Percentiles rank a stretch among this genome's conserved stretches.
phyloP scores from a whole-genome alignment of 2,888 invertebrate genomes.

The Siphlonurus alternatus region DNA sequence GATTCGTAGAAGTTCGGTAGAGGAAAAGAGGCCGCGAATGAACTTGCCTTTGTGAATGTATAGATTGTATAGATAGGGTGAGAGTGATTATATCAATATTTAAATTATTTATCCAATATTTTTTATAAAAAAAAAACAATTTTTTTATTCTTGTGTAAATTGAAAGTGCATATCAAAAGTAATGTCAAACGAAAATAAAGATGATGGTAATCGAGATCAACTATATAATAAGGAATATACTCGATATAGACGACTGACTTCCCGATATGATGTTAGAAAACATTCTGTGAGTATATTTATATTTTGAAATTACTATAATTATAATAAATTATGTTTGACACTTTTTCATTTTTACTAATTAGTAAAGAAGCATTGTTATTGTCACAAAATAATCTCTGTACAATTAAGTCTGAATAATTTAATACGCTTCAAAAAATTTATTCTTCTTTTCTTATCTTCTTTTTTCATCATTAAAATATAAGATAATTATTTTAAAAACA shows the following conservation, averaged over 20 bases:
- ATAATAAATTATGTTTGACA: no score
- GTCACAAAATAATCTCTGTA: no score
- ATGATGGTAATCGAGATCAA: slow-evolving; percentile 17
- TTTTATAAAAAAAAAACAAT: neutral
- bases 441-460: no score
- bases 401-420: no score
- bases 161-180: neutral
- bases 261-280: slow-evolving; percentile 46
- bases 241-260: slow-evolving; percentile 46
- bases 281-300: slow-evolving; percentile 40
- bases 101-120: neutral
- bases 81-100: neutral
- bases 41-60: no score
- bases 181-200: neutral
- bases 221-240: slow-evolving; percentile 51
- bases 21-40: neutral
- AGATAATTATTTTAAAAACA: no score
- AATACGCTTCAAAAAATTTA: no score
- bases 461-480: no score
- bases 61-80: neutral
- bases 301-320: no score
- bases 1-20: neutral
- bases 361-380: no score
- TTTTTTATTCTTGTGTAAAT: neutral
- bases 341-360: no score